Evolutionary conservation across 2,797 vertebrate species (phyloP).

Genomic region (Podarcis lilfordi): DNA sequence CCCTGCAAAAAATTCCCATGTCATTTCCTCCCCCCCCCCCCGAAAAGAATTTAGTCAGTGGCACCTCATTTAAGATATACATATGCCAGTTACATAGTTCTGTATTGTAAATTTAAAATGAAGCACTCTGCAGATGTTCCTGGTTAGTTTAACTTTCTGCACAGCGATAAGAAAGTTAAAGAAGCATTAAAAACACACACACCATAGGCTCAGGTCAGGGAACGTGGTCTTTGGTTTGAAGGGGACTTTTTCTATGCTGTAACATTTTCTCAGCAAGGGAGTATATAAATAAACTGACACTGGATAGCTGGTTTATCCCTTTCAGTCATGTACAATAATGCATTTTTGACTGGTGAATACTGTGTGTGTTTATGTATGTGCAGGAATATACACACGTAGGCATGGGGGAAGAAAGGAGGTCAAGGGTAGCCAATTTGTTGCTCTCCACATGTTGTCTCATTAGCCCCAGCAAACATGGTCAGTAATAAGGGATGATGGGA

Average conservation of each 20-base stretch:
- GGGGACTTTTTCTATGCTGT: conserved; percentile 1
- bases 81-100: conserved; percentile 14
- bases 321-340: background rate
- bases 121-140: conserved; percentile 33
- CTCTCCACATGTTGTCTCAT: background rate
- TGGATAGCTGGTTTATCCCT: background rate
- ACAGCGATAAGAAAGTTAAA: conserved; percentile 38
- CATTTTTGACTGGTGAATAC: background rate
- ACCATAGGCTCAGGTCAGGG: background rate
- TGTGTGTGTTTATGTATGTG: background rate
- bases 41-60: conserved; percentile 18
- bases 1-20: conserved; percentile 17
- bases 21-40: background rate
- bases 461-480: no score
- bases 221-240: background rate
- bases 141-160: conserved; percentile 44
- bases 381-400: background rate
- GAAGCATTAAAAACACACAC: conserved; percentile 6
- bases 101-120: conserved; percentile 27
- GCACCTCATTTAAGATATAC: conserved; percentile 12
- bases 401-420: background rate
- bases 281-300: background rate
- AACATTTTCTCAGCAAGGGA: background rate
- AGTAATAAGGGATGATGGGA: no score
- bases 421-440: background rate